These are phyloP conservation scores for Melinopterus prodromus DNA, from an alignment of 2,888 invertebrate genomes.

Conservation along the genomic window DNA sequence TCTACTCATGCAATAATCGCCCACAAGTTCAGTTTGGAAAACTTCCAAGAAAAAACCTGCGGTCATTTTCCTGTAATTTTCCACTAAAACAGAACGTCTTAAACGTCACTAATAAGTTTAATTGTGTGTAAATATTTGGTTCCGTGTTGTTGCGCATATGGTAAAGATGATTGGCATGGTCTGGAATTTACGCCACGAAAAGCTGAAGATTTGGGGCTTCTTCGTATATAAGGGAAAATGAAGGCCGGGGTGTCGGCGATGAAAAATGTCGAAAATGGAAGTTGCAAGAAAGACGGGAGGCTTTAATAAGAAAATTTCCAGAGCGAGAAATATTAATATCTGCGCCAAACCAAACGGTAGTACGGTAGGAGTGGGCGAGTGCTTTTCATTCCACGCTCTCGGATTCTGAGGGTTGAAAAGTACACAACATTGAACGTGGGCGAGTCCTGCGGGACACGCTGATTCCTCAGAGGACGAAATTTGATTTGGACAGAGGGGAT, in stretches of 20 bases:
- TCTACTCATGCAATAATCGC: background rate
- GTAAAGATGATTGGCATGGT: background rate
- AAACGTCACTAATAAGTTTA: background rate
- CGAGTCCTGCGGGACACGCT: background rate
- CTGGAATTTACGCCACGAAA: too few species aligned
- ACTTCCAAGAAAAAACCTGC: background rate
- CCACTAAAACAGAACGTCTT: background rate
- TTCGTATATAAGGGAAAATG: too few species aligned
- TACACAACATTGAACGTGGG: background rate
- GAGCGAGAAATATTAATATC: background rate
- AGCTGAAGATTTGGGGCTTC: too few species aligned
- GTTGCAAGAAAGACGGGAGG: background rate
- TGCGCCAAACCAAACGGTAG: background rate
- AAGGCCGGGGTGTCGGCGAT: too few species aligned
- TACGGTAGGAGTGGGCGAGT: background rate
- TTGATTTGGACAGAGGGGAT: background rate
- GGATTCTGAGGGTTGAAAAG: background rate
- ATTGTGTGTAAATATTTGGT: background rate
- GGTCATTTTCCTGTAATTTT: background rate
- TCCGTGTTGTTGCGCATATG: too few species aligned
- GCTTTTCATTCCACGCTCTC: background rate
- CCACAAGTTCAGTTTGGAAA: background rate
- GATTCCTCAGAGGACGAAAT: background rate
- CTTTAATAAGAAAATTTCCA: background rate
- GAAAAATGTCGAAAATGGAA: background rate